phyloP scores from a whole-genome alignment of 1,140 invertebrate genomes.

The Trypoxylus dichotomus region DNA sequence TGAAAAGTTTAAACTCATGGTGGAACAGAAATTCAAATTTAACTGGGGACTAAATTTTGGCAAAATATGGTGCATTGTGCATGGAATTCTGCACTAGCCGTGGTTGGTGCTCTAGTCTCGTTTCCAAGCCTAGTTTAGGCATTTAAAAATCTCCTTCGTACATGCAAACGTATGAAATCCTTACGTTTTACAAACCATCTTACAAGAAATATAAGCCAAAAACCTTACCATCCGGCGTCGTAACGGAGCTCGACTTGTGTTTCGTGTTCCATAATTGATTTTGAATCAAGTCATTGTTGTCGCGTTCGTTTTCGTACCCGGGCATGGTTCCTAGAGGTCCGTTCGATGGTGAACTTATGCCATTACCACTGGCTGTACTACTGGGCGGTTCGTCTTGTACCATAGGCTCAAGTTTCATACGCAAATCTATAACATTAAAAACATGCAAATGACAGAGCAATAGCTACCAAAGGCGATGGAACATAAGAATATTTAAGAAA shows the following conservation, averaged over 20 bases:
- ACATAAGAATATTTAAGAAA: too few relatives aligned
- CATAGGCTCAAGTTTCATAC: conserved; percentile 64
- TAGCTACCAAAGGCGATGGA: too few relatives aligned
- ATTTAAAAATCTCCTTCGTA: too few relatives aligned
- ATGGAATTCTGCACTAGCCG: too few relatives aligned
- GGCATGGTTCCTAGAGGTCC: conserved; percentile 50
- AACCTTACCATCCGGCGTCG: conserved; percentile 63
- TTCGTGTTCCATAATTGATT: conserved; percentile 55
- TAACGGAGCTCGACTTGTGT: conserved; percentile 54
- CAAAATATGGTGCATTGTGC: too few relatives aligned
- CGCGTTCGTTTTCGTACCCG: conserved; percentile 49
- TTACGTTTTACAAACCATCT: background rate
- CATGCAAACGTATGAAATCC: background rate
- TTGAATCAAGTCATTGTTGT: conserved; percentile 56
- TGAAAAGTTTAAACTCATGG: too few relatives aligned
- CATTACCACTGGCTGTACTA: conserved; percentile 54
- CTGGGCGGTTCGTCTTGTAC: conserved; percentile 57
- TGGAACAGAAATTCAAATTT: too few relatives aligned
- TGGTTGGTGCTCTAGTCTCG: too few relatives aligned
- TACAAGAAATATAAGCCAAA: conserved; percentile 20
- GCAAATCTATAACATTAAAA: conserved; percentile 57
- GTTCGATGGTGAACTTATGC: conserved; percentile 51
- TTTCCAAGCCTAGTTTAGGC: too few relatives aligned
- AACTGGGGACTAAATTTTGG: too few relatives aligned
- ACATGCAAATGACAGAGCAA: too few relatives aligned